Percentiles rank a stretch among this genome's conserved stretches.
Evolutionary conservation across 30 jellyfish, hydroid and myxozoan species (phyloP).

Genomic region (Pelagia noctiluca): DNA sequence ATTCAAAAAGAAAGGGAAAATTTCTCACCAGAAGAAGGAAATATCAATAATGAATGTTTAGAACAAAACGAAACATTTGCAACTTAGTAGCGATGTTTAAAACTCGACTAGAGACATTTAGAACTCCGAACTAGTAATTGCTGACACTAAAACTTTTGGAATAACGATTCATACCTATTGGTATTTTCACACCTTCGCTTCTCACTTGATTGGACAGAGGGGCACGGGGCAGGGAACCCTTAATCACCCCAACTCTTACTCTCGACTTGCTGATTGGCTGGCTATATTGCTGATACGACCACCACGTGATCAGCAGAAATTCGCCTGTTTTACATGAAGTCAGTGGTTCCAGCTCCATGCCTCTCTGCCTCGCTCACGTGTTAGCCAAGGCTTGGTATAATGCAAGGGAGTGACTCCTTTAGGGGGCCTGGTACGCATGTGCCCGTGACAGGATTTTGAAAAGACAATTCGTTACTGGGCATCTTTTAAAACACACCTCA

Average conservation of each 20-base stretch:
- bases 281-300: background rate
- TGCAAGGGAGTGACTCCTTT: no score
- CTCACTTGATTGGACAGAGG: slow-evolving; percentile 77
- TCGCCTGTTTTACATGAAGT: background rate
- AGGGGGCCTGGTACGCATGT: no score
- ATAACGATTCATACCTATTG: background rate
- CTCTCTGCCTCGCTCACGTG: slow-evolving; percentile 85
- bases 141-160: background rate
- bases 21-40: slow-evolving; percentile 30
- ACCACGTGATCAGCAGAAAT: background rate
- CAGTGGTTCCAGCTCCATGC: background rate
- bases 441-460: no score
- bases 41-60: slow-evolving; percentile 25
- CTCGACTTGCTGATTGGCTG: background rate
- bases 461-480: no score
- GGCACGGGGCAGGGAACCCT: slow-evolving; percentile 25
- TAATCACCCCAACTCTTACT: background rate
- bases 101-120: no score
- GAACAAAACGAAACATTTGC: no score
- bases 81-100: no score
- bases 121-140: background rate
- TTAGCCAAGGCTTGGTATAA: slow-evolving; percentile 55
- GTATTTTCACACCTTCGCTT: slow-evolving; percentile 49
- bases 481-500: no score
- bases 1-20: slow-evolving; percentile 36